These are phyloP conservation scores for Pituophis catenifer DNA, from an alignment of 2,113 vertebrate species.

Conservation along the genomic window DNA sequence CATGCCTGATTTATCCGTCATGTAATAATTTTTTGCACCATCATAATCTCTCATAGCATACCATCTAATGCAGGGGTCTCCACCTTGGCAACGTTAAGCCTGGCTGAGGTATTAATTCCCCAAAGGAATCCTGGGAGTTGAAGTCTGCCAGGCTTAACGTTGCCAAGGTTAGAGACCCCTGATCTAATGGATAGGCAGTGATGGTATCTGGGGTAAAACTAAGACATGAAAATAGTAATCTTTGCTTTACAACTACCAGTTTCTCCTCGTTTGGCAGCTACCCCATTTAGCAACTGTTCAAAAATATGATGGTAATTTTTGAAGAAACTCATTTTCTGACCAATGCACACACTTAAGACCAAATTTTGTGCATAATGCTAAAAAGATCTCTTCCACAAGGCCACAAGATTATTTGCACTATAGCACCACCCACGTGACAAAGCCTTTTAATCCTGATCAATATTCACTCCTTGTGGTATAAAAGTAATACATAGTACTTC, in stretches of 20 bases:
- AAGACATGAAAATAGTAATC: neutral
- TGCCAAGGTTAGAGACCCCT: no score
- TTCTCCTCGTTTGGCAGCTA: neutral
- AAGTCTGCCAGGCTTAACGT: no score
- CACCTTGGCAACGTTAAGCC: no score
- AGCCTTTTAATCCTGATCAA: neutral
- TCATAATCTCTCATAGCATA: neutral
- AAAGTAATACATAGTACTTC: neutral
- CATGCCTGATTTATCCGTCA: neutral
- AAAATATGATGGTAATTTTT: neutral
- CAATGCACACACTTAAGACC: neutral
- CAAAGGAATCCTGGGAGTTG: no score
- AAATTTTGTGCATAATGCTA: neutral
- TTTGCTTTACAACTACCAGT: neutral
- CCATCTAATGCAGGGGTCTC: neutral
- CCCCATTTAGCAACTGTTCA: neutral
- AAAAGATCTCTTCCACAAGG: neutral
- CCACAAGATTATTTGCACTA: neutral
- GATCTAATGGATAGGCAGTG: neutral
- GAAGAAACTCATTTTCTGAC: neutral
- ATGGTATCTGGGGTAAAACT: neutral
- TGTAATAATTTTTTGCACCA: neutral
- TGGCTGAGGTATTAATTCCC: no score
- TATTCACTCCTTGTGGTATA: neutral
- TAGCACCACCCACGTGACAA: neutral